Base-by-base conservation (phyloP, 2,888 invertebrate species). In the Anoncus sp. region DNA sequence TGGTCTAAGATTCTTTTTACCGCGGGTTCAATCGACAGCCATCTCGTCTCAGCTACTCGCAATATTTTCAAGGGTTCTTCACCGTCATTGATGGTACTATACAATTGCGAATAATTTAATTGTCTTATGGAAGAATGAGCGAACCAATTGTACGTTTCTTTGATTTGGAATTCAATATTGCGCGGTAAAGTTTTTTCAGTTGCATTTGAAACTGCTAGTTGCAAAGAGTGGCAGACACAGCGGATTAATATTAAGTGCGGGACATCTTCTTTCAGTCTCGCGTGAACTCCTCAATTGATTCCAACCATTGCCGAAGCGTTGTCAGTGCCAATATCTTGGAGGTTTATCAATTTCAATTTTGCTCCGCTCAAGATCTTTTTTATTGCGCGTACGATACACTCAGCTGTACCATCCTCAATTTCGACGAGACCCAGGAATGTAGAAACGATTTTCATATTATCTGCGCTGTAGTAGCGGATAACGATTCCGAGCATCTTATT, bases 281-380 rank as follows among this genome's bases (percentile, higher is more conserved):
- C 70, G 80, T 84, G 81, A 3, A 90, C 88, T 1, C 90, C 88
- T 75, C 85, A 85, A 77, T 89, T 89, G 4, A 87, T 79, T 9
- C 89, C 90, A 5, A 81, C 74, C 88, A 90, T 90, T 1, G 87
- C 88, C 18, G 86, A 83, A 3, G 87, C 87, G 81, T 89, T 90
- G 67, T 91, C 89, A 27, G 87, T 87, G n/a, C 88, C 89, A 66
- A 90, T 86, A 31, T 87, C 89, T 31, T 31, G 55, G 76, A 86
- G 77, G 60, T 88, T 85, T 65, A 81, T 43, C n/a, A 87, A n/a
- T n/a, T 22, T 40, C 40, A 51, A 51, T n/a, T 24, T 14, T 16
- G 43, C 7, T 2, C 10, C 20, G 14, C 14, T 31, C 20, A 70
- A 49, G 16, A 55, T 7, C 2, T 40, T 47, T 49, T 60, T 55